A percentile compares a stretch with the other conserved stretches of the same genome.
Conservation (phyloP, 1,140 invertebrate genomes). For the Sycobia sp. region DNA sequence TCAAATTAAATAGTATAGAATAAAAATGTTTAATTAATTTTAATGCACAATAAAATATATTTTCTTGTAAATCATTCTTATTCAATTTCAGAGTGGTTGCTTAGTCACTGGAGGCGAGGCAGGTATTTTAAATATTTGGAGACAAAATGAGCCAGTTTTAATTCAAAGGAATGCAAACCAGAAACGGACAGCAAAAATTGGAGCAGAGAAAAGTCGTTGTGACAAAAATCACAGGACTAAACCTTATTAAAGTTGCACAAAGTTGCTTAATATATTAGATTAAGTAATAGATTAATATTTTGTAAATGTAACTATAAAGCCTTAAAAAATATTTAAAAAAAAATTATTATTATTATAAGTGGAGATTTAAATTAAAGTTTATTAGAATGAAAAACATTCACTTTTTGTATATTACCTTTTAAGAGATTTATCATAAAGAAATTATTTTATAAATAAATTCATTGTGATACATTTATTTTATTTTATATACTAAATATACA, state of each 20-base stretch:
- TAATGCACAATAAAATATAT: not conserved
- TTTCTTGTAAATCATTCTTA: not conserved
- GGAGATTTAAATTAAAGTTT: constrained; percentile 10
- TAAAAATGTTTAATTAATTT: not conserved
- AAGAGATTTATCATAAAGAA: too few relatives aligned
- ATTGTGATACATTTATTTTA: not conserved
- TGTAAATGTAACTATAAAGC: constrained; percentile 38
- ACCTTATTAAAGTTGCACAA: constrained; percentile 48
- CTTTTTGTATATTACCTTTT: too few relatives aligned
- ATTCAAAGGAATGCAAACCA: constrained; percentile 34
- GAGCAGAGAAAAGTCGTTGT: constrained; percentile 43
- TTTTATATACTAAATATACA: too few relatives aligned
- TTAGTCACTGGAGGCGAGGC: constrained; percentile 72
- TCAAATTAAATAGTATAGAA: not conserved
- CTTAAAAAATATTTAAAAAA: constrained; percentile 23
- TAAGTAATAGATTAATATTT: constrained; percentile 32
- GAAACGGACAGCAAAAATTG: constrained; percentile 47
- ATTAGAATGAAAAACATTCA: too few relatives aligned
- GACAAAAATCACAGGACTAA: constrained; percentile 51
- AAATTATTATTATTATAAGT: constrained; percentile 14
- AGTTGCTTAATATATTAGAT: constrained; percentile 14
- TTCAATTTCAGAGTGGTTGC: constrained; percentile 57
- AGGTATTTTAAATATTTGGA: constrained; percentile 70
- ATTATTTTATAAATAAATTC: not conserved
- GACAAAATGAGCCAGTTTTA: constrained; percentile 38